Base-by-base conservation (phyloP, 2,888 invertebrate genomes). In the Oconnorella tubifera region DNA sequence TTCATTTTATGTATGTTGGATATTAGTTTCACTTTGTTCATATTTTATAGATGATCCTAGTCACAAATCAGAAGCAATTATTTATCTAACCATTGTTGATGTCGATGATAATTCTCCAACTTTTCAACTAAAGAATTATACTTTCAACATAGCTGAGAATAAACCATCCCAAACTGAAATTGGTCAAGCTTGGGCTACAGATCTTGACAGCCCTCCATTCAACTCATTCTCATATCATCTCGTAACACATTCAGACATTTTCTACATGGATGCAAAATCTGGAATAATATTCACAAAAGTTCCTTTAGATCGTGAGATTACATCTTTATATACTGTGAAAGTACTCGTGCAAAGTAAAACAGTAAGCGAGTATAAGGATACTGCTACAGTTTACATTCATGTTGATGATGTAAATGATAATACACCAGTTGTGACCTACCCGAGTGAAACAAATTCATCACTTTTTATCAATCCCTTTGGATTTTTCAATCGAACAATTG, bases 231-330 rank as follows among this genome's bases (percentile, higher is more conserved):
- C 69, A n/a, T 80, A 74, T 64, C 62, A 68, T 31, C 71, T 77
- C 48, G 40, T 19, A 19, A 64, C 63, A 1, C 60, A 69, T 3
- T 71, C 73, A 32, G 68, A 68, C 40, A 68, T 71, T 6, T 78
- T 80, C 65, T 69, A 59, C 31, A 75, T 80, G 27, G 73, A 77
- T 62, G 68, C 75, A 0, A 62, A 70, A 28, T 74, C 85, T 90
- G 95, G 96, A 61, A 87, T 90, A 77, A 90, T 96, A 73, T 87
- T 87, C 66, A 92, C 93, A 59, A 88, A 88, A 72, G 88, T 89
- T 75, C 85, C 88, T 1, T 84, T 97, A 73, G 95, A 97, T 82
- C 87, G 96, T 55, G 96, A 97, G 84, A 84, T 85, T 49, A 89
- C 89, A 74, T 31, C 32, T 27, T 56, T 25, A 14, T 67, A 65